Base-by-base conservation (phyloP, 2,797 vertebrate species). In the Philypnodon macrostomus region DNA sequence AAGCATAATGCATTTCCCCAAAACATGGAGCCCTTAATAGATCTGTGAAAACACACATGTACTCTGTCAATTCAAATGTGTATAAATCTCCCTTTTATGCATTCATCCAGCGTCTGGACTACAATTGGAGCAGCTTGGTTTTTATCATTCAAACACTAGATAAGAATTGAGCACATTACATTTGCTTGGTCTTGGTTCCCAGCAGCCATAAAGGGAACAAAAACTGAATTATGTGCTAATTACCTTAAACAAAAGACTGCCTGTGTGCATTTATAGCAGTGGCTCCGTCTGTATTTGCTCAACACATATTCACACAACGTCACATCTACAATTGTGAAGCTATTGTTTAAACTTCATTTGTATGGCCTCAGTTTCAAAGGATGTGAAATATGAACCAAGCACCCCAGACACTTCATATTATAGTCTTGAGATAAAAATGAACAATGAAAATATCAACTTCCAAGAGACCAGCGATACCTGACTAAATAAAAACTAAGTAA, bases 281-380 rank as follows among this genome's bases (percentile, higher is more conserved):
- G 14, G 24, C 60, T 69, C 63, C 67, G 76, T 76, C 70, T 83
- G 79, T 61, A 46, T 55, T 48, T 56, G 14, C 41, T 63, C 58
- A 54, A 47, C 69, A 66, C 32, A 70, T 58, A 59, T 68, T 73
- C 56, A 63, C n/a, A n/a, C n/a, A 48, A 67, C 16, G n/a, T 49
- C 52, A 53, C 75, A 53, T 75, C 76, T 68, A 64, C 60, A 53
- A 51, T 73, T 75, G 61, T 62, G 39, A 55, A 70, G 64, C 63
- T 51, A 4, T 44, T 65, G 62, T 72, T 73, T 57, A 65, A 72
- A 72, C 58, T 53, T 65, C 54, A 75, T 77, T 48, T 74, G 3
- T 6, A 23, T 26, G 70, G 48, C 46, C 41, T 47, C 67, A 35
- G 26, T 60, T 39, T 74, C 45, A 32, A 27, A 51, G 55, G n/a